Base-by-base conservation (phyloP, 1,140 invertebrate species). In the Drosophila asahinai region DNA sequence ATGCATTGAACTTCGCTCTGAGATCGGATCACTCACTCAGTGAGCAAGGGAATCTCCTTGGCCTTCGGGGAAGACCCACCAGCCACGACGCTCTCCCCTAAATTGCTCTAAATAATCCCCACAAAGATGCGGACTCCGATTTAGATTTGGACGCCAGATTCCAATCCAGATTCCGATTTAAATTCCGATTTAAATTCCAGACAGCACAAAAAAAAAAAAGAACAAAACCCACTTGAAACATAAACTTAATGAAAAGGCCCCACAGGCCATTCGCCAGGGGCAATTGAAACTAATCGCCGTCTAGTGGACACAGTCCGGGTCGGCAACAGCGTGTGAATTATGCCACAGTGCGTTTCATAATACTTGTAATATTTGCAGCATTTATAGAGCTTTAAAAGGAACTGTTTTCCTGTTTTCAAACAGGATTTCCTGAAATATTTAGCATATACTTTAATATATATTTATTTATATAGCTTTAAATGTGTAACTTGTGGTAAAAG, bases 271-370 rank as follows among this genome's bases (percentile, higher is more conserved):
- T 55, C 25, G 49, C 47, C 33, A 42, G 40, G 55, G 36, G 60
- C 81, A 89, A 89, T 89, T 89, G 84, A 89, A 84, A 89, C 81
- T 90, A 89, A 89, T 89, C 86, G 83, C 54, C 63, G 70, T 60
- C 67, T 63, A 61, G 71, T 62, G 62, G 52, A 47, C 45, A 64
- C 25, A 33, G 54, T 55, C 9, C 38, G 49, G 36, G 30, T 70
- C 62, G 38, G 22, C 8, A 68, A 47, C 22, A 61, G 33, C 30
- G 30, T 63, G 25, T n/a, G 25, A 33, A 36, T 36, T 11, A 25
- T 17, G 6, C 1, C 14, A 60, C 57, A 73, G 52, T 73, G 42
- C 22, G 54, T 61, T 38, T 38, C 47, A 25, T 22, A 38, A 49
- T 40, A 33, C 22, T 15, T 15, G 36, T 15, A 17, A 11, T 36